phyloP scores from a whole-genome alignment of 2,797 vertebrate species.

The Masticophis lateralis region DNA sequence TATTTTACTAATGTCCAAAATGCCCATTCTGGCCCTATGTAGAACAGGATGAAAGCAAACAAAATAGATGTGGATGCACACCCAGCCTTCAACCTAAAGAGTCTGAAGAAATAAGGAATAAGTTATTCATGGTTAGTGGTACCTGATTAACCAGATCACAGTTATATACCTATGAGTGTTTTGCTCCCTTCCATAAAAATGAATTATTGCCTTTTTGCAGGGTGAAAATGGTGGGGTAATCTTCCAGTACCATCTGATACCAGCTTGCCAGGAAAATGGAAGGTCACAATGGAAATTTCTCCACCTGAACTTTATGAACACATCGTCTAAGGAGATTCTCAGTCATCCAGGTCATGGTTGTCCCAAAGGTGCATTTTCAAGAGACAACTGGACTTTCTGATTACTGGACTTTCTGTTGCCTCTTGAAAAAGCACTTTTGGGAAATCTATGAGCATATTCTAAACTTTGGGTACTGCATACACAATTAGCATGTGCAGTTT shows the following conservation, averaged over 20 bases:
- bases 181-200: not conserved
- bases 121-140: not conserved
- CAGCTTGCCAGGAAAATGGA: not conserved
- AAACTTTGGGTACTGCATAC: not conserved
- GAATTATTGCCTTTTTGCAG: not conserved
- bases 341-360: too few relatives aligned
- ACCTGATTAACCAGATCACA: not conserved
- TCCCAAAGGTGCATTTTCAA: too few relatives aligned
- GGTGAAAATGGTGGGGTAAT: not conserved
- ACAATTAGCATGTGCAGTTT: not conserved
- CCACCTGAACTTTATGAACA: not conserved
- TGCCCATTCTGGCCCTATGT: not conserved
- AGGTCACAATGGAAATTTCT: not conserved
- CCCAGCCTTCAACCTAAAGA: not conserved
- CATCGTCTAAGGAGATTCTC: not conserved
- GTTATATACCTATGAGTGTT: not conserved
- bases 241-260: not conserved
- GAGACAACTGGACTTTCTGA: too few relatives aligned
- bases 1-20: not conserved
- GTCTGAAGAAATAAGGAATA: not conserved
- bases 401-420: too few relatives aligned
- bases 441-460: not conserved
- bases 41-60: not conserved
- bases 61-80: not conserved
- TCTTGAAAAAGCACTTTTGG: too few relatives aligned